These are phyloP conservation scores for Candidula unifasciata DNA, from an alignment of 2,888 invertebrate genomes.

Conservation along the genomic window DNA sequence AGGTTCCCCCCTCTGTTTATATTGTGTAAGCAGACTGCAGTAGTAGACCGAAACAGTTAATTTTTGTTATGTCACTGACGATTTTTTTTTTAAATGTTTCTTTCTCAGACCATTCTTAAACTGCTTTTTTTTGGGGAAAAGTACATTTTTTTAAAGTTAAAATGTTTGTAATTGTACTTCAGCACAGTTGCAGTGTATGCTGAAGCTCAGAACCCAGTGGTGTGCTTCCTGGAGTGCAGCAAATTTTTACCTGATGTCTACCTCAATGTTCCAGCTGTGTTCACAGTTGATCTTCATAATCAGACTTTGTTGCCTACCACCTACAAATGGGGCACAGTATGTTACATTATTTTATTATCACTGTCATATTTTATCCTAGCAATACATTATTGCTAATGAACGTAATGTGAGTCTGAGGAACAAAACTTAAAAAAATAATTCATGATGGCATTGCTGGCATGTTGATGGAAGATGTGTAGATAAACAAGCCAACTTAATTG, in stretches of 20 bases:
- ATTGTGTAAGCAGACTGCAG: too few relatives aligned
- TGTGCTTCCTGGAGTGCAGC: slow-evolving; percentile 71
- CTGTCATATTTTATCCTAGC: too few relatives aligned
- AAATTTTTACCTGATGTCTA: slow-evolving; percentile 72
- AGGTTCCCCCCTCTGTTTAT: too few relatives aligned
- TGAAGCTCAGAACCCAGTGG: slow-evolving; percentile 75
- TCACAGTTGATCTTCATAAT: slow-evolving; percentile 71
- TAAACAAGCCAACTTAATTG: too few relatives aligned
- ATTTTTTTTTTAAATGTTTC: neutral
- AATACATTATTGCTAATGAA: too few relatives aligned
- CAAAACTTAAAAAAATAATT: too few relatives aligned
- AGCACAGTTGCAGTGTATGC: slow-evolving; percentile 67
- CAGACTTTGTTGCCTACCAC: slow-evolving; percentile 72
- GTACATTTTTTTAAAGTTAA: neutral
- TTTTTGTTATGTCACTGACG: too few relatives aligned
- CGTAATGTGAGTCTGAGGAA: too few relatives aligned
- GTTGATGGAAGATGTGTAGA: too few relatives aligned
- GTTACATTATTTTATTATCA: slow-evolving; percentile 7
- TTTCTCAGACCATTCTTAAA: neutral
- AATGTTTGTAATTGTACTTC: slow-evolving; percentile 22
- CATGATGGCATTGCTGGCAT: too few relatives aligned
- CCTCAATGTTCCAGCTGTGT: slow-evolving; percentile 68
- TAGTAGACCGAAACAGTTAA: too few relatives aligned
- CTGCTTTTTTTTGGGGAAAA: neutral
- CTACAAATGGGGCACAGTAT: slow-evolving; percentile 72